Evolutionary conservation across 2,888 invertebrate genomes (phyloP), one percentile per base, ranked within the genome.

Genomic region (Plebejus melissa): DNA sequence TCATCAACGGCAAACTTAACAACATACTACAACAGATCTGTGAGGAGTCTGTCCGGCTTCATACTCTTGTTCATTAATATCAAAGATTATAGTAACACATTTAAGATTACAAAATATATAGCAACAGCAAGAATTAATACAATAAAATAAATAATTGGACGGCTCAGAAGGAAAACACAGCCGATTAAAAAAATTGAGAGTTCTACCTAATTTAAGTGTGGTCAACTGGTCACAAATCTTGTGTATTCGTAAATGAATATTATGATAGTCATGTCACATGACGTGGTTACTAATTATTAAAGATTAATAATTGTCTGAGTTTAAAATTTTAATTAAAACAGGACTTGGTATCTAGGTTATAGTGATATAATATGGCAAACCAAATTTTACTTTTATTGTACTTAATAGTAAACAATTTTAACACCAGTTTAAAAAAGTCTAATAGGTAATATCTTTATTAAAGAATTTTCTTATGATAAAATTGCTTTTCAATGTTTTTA

Each of bases 1-100:
- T 92, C 90, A 91, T 90, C 91, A 91, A 92, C 90, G 91, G 91
- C 91, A 93, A 93, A 93, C 93, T 92, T 93, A 93, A 93, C 93
- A 93, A 93, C 91, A 88, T 89, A 90, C 91, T 92, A 93, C 90
- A 89, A 91, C 90, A 93, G 90, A 92, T 90, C 88, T 87, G 88
- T 83, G 76, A 77, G 77, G 77, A 77, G 65, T 71, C 60, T 74
- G 50, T 58, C 87, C 85, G 90, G 91, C 87, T 80, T 85, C 90
- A 90, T 83, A 82, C 84, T 70, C 41, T 7, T 58, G 74, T 65
- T 36, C 38, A 74, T 50, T 70, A 46, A 60, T 74, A 80, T 80
- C 85, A 84, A 84, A 85, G 84, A 84, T 86, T 86, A 86, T 85
- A 83, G 65, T 65, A 88, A 87, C 83, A 84, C 82, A 85, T 84